These are phyloP conservation scores for Meteorus cinctellus DNA, from an alignment of 2,888 invertebrate species.

Conservation along the genomic window DNA sequence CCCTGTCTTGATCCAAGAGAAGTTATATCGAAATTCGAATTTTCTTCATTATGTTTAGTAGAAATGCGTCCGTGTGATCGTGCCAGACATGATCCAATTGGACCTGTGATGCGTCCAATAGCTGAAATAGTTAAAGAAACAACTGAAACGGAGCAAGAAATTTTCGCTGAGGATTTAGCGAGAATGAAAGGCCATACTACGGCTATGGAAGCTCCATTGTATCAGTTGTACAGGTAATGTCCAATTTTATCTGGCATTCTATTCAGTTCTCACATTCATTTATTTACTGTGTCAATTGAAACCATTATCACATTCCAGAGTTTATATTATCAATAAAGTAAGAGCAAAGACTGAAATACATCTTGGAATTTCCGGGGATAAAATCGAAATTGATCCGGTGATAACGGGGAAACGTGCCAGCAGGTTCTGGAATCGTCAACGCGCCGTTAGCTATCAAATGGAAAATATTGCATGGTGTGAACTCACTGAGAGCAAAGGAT, in stretches of 20 bases:
- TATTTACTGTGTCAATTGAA: not conserved
- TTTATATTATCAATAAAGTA: conserved; percentile 86
- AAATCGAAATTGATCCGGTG: conserved; percentile 92
- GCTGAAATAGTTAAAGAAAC: conserved; percentile 68
- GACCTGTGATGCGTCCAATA: conserved; percentile 65
- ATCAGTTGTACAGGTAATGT: conserved; percentile 79
- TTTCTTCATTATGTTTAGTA: conserved; percentile 90
- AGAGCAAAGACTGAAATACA: conserved; percentile 88
- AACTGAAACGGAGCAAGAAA: conserved; percentile 61
- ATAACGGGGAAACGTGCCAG: conserved; percentile 69
- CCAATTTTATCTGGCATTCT: not conserved
- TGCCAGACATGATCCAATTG: conserved; percentile 65
- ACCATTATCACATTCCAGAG: conserved; percentile 75
- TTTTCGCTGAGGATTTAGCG: conserved; percentile 76
- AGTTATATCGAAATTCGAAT: conserved; percentile 94
- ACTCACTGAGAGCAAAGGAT: conserved; percentile 83
- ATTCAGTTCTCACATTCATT: conserved; percentile 20
- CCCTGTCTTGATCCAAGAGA: conserved; percentile 92
- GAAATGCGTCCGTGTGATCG: conserved; percentile 78
- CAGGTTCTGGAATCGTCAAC: conserved; percentile 78
- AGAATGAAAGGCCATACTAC: conserved; percentile 84
- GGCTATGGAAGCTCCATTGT: conserved; percentile 90
- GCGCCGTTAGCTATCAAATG: conserved; percentile 89
- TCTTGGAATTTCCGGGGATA: conserved; percentile 90
- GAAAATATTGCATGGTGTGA: conserved; percentile 93